These are phyloP conservation scores for Drosophila malerkotliana DNA, from an alignment of 1,140 invertebrate genomes.

Conservation along the genomic window DNA sequence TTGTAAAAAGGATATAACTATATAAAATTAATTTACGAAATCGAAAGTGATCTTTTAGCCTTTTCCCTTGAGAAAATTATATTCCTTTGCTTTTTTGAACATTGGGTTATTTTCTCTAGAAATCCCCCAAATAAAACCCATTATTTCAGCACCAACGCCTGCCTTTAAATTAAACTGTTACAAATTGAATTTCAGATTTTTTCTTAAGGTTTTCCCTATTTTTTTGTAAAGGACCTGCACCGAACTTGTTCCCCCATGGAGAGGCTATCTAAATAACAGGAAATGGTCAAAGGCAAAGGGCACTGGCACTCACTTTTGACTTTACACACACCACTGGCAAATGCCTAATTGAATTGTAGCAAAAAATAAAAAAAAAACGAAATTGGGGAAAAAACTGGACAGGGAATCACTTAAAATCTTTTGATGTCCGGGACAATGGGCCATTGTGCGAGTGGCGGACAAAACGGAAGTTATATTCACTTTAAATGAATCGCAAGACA, in stretches of 20 bases:
- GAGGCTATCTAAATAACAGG: conserved; percentile 29
- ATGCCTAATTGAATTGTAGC: conserved; percentile 73
- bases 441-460: conserved; percentile 45
- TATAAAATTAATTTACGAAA: too few species aligned
- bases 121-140: background rate
- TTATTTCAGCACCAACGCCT: background rate
- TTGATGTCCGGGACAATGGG: conserved; percentile 60
- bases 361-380: conserved; percentile 43
- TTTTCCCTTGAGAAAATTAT: too few species aligned
- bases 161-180: background rate
- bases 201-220: background rate
- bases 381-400: conserved; percentile 31
- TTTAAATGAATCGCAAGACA: conserved; percentile 43
- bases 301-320: conserved; percentile 39
- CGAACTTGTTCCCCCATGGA: background rate
- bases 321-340: conserved; percentile 41
- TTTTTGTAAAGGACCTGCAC: background rate
- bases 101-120: too few species aligned
- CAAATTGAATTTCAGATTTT: conserved; percentile 28
- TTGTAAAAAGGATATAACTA: background rate
- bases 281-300: conserved; percentile 37
- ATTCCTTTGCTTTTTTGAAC: too few species aligned
- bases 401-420: conserved; percentile 52
- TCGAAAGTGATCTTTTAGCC: too few species aligned
- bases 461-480: conserved; percentile 74